Percentiles rank a stretch among this genome's conserved stretches.
phyloP scores from a whole-genome alignment of 2,113 vertebrate genomes.

The Galbula dea region DNA sequence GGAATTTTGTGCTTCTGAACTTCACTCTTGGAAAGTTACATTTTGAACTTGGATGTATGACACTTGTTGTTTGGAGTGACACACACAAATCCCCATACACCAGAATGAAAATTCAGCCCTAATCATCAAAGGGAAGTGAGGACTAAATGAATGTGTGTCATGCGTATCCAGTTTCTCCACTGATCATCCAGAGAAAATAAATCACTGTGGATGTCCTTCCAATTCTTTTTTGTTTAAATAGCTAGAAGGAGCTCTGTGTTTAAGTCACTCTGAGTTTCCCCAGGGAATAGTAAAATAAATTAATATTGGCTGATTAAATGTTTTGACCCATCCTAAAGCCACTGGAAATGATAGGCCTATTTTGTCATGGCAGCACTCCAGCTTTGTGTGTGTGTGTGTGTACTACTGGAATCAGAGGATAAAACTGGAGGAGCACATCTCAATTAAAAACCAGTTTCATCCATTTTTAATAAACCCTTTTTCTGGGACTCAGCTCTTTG shows the following conservation, averaged over 20 bases:
- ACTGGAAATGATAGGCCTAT: background rate
- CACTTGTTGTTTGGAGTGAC: constrained; percentile 40
- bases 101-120: constrained; percentile 60
- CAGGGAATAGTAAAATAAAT: background rate
- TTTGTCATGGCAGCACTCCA: constrained; percentile 7
- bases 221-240: constrained; percentile 53
- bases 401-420: background rate
- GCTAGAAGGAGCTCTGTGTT: background rate
- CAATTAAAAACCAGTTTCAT: background rate
- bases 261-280: background rate
- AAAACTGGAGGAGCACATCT: background rate
- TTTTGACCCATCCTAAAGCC: background rate
- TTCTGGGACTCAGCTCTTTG: background rate
- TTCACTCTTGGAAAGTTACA: constrained; percentile 38
- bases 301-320: constrained; percentile 6
- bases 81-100: constrained; percentile 50
- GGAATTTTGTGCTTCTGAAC: background rate
- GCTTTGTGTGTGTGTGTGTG: background rate
- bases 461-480: background rate
- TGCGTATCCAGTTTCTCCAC: constrained; percentile 45
- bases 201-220: constrained; percentile 39
- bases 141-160: constrained; percentile 54
- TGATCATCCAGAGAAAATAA: constrained; percentile 61
- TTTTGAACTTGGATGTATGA: constrained; percentile 45
- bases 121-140: constrained; percentile 69